Base-by-base conservation (phyloP, 2,113 vertebrate species). In the Brienomyrus brachyistius region DNA sequence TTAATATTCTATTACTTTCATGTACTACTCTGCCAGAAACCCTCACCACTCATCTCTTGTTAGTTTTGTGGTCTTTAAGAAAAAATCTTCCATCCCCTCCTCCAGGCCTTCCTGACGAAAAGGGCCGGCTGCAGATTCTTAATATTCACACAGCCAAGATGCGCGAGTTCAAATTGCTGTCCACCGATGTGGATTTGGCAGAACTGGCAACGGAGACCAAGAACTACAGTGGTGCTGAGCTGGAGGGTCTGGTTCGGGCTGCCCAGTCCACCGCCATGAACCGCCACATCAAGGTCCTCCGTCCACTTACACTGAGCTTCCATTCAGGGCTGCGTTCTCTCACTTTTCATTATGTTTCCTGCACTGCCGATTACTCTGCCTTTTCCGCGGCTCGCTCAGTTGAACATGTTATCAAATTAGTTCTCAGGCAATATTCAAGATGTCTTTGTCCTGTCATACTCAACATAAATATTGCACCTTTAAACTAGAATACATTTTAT, bases 191-290 rank as follows among this genome's bases (percentile, higher is more conserved):
- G 31, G 94, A 99, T 89, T 92, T 99, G 90, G 91, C 94, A 43
- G 98, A 99, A 15, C 95, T 99, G 90, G 97, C 98, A 0, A 52
- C 95, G 0, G 98, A 99, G 88, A 99, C 98, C 21, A 99, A 99
- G 92, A 99, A 99, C 93, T 99, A 98, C 96, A 99, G 98, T 23
- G 98, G 98, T 1, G 98, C 98, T 0, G 98, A 99, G 74, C 94
- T 99, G 91, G 98, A 99, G 92, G 98, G 98, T 0, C 94, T 99
- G 88, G 98, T 99, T 92, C 95, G 98, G 92, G 98, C 98, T 4
- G 98, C 98, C 0, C 98, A 99, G 92, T 99, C 98, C 86, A 99
- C 98, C 0, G 98, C 98, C 89, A 99, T 99, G 98, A 99, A 99
- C 95, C 97, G 98, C 10, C 98, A 98, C 92, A 99, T 99, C 91